These are phyloP conservation scores for Cyclura pinguis DNA, from an alignment of 2,797 vertebrate genomes.

Conservation along the genomic window DNA sequence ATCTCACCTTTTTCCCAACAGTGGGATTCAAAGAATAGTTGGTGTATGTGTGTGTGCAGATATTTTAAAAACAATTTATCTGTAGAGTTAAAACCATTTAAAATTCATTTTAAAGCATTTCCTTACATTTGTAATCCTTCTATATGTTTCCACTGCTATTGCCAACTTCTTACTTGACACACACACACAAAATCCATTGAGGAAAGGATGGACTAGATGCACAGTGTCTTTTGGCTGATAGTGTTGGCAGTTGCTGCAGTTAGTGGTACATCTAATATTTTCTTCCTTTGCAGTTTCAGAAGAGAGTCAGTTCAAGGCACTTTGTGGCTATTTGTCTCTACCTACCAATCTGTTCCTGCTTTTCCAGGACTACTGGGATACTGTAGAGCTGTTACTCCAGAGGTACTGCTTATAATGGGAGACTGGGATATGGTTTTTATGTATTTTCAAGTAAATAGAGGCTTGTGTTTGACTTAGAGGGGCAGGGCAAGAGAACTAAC, in stretches of 20 bases:
- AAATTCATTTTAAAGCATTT: background rate
- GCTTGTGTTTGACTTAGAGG: background rate
- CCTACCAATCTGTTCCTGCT: slow-evolving; percentile 95
- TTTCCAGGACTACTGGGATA: slow-evolving; percentile 91
- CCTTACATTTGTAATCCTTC: background rate
- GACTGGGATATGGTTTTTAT: accelerated
- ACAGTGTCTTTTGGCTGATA: background rate
- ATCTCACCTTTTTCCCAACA: no score
- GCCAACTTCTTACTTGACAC: background rate
- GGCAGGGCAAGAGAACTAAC: background rate
- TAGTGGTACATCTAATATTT: slow-evolving; percentile 33
- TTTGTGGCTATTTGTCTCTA: slow-evolving; percentile 93
- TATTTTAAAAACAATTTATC: no score
- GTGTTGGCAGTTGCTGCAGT: background rate
- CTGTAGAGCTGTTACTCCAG: slow-evolving; percentile 86
- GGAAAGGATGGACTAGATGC: background rate
- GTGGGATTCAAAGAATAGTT: no score
- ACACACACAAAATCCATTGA: background rate
- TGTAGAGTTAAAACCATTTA: no score
- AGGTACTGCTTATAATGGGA: slow-evolving; percentile 79
- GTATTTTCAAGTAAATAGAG: background rate
- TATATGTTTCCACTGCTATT: background rate
- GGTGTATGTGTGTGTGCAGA: no score
- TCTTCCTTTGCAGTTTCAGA: slow-evolving; percentile 81
- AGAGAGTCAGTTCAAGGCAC: slow-evolving; percentile 87